phyloP scores from a whole-genome alignment of 2,113 vertebrate genomes.

The Cercocebus atys region DNA sequence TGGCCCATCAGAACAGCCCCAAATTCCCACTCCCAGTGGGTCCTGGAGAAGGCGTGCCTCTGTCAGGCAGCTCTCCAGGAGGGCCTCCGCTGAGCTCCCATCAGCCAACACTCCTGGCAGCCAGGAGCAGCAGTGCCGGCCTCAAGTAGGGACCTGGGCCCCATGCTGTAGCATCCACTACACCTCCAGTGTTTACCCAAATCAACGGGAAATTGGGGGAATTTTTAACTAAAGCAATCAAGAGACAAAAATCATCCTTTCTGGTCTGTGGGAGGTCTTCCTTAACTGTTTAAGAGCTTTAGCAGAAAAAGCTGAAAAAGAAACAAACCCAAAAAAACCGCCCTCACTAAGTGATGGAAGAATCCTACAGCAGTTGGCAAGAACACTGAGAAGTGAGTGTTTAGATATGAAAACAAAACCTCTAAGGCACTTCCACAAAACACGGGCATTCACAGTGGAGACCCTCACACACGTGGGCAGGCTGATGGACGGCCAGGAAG shows the following conservation, averaged over 20 bases:
- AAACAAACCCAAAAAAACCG: slow-evolving; percentile 10
- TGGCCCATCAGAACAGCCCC: neutral
- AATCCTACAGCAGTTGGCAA: slow-evolving; percentile 35
- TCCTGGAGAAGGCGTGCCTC: neutral
- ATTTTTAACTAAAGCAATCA: slow-evolving; percentile 13
- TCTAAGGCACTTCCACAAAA: slow-evolving; percentile 49
- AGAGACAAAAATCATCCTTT: slow-evolving; percentile 35
- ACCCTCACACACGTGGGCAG: neutral
- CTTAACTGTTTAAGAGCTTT: slow-evolving; percentile 3
- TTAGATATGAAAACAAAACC: slow-evolving; percentile 57
- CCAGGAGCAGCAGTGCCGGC: neutral
- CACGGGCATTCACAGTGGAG: slow-evolving; percentile 37
- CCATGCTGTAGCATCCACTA: neutral
- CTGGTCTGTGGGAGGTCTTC: slow-evolving; percentile 3
- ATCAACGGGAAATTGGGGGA: neutral
- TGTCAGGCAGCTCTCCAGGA: neutral
- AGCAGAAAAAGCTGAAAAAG: slow-evolving; percentile 29
- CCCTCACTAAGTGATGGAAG: slow-evolving; percentile 37
- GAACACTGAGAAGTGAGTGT: slow-evolving; percentile 42
- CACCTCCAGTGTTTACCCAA: neutral
- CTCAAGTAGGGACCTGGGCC: neutral
- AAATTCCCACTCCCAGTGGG: neutral
- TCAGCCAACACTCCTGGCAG: neutral
- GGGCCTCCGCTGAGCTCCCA: neutral
- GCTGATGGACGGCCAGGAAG: slow-evolving; percentile 34